A percentile compares a stretch with the other conserved stretches of the same genome.
phyloP scores from a whole-genome alignment of 1,140 invertebrate genomes.

The Bombus picipes region DNA sequence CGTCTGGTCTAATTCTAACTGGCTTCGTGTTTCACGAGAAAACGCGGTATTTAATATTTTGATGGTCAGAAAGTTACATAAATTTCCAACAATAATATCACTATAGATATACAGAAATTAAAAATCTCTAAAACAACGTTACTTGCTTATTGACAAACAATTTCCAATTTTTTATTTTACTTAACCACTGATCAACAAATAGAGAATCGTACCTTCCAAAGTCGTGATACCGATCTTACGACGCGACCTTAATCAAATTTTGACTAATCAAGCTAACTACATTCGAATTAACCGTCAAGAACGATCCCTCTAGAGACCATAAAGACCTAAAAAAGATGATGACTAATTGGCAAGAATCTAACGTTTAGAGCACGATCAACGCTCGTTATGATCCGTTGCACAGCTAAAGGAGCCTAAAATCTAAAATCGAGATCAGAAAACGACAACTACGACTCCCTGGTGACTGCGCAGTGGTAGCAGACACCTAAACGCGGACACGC shows the following conservation, averaged over 20 bases:
- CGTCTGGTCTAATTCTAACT: slow-evolving; percentile 30
- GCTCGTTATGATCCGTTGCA: background rate
- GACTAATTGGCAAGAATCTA: background rate
- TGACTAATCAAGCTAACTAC: background rate
- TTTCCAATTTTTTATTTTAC: background rate
- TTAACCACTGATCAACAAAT: too few species aligned
- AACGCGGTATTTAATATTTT: background rate
- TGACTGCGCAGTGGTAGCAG: slow-evolving; percentile 39
- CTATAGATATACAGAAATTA: background rate
- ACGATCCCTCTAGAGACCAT: slow-evolving; percentile 28
- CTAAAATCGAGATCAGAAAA: slow-evolving; percentile 16
- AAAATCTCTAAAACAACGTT: background rate
- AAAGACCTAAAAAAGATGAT: background rate
- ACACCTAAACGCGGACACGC: slow-evolving; percentile 45
- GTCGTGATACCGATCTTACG: background rate
- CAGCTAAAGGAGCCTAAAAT: slow-evolving; percentile 2
- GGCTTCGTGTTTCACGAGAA: background rate
- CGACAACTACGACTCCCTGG: slow-evolving; percentile 24
- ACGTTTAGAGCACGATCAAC: background rate
- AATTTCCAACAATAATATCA: background rate
- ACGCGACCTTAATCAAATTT: too few species aligned
- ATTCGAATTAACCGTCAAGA: background rate
- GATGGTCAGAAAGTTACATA: slow-evolving; percentile 1
- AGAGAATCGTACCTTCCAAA: background rate
- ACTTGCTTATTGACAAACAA: background rate